Evolutionary conservation across 2,888 invertebrate genomes (phyloP), one percentile per base, ranked within the genome.

Genomic region (Heliconius ismenius): DNA sequence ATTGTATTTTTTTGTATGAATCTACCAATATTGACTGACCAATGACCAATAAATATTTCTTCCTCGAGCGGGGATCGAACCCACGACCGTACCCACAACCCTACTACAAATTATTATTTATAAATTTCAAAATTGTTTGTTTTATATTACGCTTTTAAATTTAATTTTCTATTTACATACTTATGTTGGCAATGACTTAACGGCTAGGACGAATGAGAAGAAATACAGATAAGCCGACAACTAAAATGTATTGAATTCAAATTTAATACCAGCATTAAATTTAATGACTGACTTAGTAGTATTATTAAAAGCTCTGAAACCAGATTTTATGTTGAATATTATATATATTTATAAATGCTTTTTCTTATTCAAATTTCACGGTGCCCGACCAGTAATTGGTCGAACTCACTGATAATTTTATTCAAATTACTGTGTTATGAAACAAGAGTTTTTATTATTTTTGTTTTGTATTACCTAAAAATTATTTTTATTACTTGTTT

Each of bases 331-430:
- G 78, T 63, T 65, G 28, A 26, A 76, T 77, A 77, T 76, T 77
- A 74, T n/a, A n/a, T n/a, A n/a, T n/a, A n/a, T n/a, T 28, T 78
- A 78, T 77, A 73, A 62, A 67, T 60, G 74, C 65, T 79, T 80
- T 81, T 82, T 83, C 75, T 79, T 76, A 81, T 82, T 81, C 78
- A 76, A 80, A 81, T 78, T 80, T 79, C 78, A 78, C 79, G 81
- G 78, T 76, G 49, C 67, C 75, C 73, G 70, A 77, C 73, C 82
- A 79, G 79, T 82, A 81, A 83, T 82, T 83, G 80, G 79, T 78
- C 74, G 79, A 79, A 82, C 81, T 82, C 81, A 75, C 82, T 81
- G 80, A 78, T 79, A 81, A 81, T 82, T 81, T 75, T 68, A 81
- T 76, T 75, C 60, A 79, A 78, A 80, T 79, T 81, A 80, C 78